Conservation (phyloP, 1,140 invertebrate genomes). For the Drosophila melanica region DNA sequence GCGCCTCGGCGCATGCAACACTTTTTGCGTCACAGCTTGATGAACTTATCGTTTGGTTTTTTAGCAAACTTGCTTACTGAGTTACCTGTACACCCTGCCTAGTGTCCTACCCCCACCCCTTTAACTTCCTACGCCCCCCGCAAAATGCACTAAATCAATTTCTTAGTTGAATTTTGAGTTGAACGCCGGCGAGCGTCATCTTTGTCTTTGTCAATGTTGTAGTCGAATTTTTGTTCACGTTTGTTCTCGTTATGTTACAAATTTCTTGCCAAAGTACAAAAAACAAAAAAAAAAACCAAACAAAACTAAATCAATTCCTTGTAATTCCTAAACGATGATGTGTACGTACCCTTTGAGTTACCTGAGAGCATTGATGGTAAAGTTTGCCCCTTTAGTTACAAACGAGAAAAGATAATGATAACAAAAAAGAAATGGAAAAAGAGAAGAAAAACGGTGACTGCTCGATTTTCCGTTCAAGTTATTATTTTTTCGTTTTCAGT, state of each 20-base stretch:
- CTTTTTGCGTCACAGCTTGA: constrained; percentile 17
- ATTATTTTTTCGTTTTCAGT: constrained; percentile 39
- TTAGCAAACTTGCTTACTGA: constrained; percentile 77
- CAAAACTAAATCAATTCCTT: constrained; percentile 74
- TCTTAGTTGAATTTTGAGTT: constrained; percentile 79
- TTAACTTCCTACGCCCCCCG: background rate
- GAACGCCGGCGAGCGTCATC: constrained; percentile 51
- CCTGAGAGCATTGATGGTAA: constrained; percentile 43
- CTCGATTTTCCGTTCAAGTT: constrained; percentile 25
- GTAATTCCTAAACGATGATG: constrained; percentile 69
- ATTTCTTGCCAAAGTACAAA: constrained; percentile 81
- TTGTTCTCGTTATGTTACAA: constrained; percentile 80
- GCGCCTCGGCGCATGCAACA: constrained; percentile 31
- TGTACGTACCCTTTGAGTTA: constrained; percentile 59
- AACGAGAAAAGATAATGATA: constrained; percentile 8
- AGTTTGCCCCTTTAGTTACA: constrained; percentile 33
- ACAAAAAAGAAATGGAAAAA: constrained; percentile 2
- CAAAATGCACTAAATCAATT: constrained; percentile 73
- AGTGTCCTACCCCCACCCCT: constrained; percentile 1
- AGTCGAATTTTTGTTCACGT: constrained; percentile 82
- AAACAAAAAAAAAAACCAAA: constrained; percentile 37
- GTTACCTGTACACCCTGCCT: constrained; percentile 62
- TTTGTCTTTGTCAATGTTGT: constrained; percentile 68
- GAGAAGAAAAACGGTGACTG: constrained; percentile 16
- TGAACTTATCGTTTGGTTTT: constrained; percentile 41